These are phyloP conservation scores for Electrophaes corylata DNA, from an alignment of 2,888 invertebrate genomes.

Conservation along the genomic window DNA sequence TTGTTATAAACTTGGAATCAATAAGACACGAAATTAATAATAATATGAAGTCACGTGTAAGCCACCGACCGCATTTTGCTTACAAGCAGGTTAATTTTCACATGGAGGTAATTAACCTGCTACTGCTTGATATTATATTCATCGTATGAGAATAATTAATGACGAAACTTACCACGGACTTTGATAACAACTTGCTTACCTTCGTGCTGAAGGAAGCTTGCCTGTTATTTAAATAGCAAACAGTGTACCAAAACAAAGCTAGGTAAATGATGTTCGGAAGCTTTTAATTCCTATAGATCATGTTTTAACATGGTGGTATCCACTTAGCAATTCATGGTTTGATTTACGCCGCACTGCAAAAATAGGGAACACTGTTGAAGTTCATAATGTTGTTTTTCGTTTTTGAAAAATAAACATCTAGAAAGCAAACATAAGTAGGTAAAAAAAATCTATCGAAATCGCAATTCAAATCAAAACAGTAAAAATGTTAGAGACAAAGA, in stretches of 20 bases:
- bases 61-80: conserved; percentile 30
- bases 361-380: no score
- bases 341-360: no score
- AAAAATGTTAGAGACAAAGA: no score
- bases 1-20: conserved; percentile 6
- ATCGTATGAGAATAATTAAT: conserved; percentile 66
- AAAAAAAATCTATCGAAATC: no score
- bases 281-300: no score
- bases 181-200: conserved; percentile 55
- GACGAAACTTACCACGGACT: conserved; percentile 58
- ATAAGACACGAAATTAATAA: conserved; percentile 6
- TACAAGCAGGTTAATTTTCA: conserved; percentile 57
- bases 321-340: no score
- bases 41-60: conserved; percentile 7
- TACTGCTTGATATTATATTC: conserved; percentile 65
- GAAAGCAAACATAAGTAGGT: no score
- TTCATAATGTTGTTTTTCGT: no score
- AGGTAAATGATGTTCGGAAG: neutral
- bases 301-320: no score
- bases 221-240: conserved; percentile 16
- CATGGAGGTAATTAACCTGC: conserved; percentile 62
- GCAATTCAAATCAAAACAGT: no score
- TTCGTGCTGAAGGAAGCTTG: conserved; percentile 36
- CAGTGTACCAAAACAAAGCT: conserved; percentile 1
- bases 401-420: no score